Conservation (phyloP, 2,113 vertebrate genomes). For the Gallinago media region DNA sequence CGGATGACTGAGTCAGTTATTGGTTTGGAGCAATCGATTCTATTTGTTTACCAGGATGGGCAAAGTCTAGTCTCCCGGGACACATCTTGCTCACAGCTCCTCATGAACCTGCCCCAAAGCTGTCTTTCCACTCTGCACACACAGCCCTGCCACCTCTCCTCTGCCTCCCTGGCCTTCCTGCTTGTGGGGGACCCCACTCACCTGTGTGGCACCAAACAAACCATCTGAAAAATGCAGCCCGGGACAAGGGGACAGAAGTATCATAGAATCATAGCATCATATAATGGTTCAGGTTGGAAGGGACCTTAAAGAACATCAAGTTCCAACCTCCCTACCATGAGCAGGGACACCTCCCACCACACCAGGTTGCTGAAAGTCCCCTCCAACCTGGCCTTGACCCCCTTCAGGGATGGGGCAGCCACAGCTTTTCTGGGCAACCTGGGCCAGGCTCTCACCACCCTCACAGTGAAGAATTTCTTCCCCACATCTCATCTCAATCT, state of each 20-base stretch:
- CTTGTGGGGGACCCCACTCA: not conserved
- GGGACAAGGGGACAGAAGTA: not conserved
- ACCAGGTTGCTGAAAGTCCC: too few species aligned
- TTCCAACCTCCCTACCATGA: too few species aligned
- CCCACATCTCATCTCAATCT: too few species aligned
- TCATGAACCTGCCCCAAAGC: not conserved
- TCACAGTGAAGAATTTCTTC: too few species aligned
- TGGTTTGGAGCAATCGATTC: not conserved
- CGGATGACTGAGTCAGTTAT: not conserved
- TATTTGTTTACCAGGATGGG: slow-evolving; percentile 38
- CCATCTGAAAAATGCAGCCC: rapidly evolving
- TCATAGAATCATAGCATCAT: too few species aligned
- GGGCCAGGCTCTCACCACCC: too few species aligned
- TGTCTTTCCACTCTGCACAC: not conserved
- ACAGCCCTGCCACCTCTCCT: not conserved
- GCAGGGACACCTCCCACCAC: too few species aligned
- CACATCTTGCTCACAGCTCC: not conserved
- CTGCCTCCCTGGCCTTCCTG: not conserved
- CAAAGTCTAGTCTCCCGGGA: slow-evolving; percentile 17
- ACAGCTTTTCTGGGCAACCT: too few species aligned
- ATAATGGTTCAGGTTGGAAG: too few species aligned
- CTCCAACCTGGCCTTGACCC: too few species aligned
- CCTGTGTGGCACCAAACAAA: not conserved
- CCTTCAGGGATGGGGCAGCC: too few species aligned
- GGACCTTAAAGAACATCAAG: too few species aligned